Base-by-base conservation (phyloP, 1,140 invertebrate genomes). In the Oryctes rhinoceros region DNA sequence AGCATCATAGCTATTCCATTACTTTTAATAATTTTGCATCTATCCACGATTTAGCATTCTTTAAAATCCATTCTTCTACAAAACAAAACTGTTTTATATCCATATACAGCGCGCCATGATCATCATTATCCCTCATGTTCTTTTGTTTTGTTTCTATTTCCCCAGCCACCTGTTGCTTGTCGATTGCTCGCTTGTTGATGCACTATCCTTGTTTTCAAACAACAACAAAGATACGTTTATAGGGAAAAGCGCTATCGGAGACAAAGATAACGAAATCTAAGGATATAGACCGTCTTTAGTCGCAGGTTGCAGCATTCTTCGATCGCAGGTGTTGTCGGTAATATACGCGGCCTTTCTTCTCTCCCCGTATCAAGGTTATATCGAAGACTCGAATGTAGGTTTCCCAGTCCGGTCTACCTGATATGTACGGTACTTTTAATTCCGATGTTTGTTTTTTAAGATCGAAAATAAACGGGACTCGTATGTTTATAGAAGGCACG, bases 401-500 rank as follows among this genome's bases (percentile, higher is more conserved):
- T 59, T 59, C 53, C 53, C 53, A 59, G 15, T 15, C 53, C 53
- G n/a, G 53, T 59, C 18, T 59, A 59, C 53, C 53, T 59, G 15
- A 18, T 59, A 18, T 18, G 53, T 59, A 59, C 53, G 53, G 53
- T 59, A 59, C 53, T 59, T 59, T 59, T 59, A 59, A 59, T 59
- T 59, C 53, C 53, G n/a, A 59, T 59, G 53, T 59, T 59, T 59
- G 53, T 59, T 59, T 59, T 59, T 59, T 59, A 59, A n/a, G 53
- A 59, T 59, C 15, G 53, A 59, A 59, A 18, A 15, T 59, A 59
- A 59, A 59, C 53, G 53, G 53, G 7, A 59, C n/a, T 6, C 18
- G 53, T 59, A 59, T 44, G 39, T 44, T 1, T 44, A 44, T 44
- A 10, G 5, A 10, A 44, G 39, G 9, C 39, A 7, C 9, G 39